Conservation (phyloP, 2,797 vertebrate genomes). For the Paratrypauchen microcephalus region DNA sequence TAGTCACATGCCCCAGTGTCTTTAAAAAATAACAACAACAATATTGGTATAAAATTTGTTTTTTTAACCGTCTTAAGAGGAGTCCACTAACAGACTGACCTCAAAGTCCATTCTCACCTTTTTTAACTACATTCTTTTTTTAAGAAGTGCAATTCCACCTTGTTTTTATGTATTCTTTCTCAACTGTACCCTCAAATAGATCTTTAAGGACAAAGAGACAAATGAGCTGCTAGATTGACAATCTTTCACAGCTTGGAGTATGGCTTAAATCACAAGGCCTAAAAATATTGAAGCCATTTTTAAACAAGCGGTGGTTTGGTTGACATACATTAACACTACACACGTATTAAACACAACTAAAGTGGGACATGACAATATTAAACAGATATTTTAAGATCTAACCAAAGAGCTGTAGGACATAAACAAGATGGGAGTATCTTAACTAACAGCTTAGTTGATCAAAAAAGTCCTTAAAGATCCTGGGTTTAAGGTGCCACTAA, state of each 20-base stretch:
- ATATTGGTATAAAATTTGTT: slow-evolving; percentile 22
- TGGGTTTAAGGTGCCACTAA: slow-evolving; percentile 60
- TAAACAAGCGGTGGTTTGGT: slow-evolving; percentile 18
- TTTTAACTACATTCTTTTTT: slow-evolving; percentile 38
- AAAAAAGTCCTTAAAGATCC: slow-evolving; percentile 70
- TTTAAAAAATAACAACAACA: slow-evolving; percentile 11
- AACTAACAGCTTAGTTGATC: slow-evolving; percentile 28
- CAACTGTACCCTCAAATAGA: slow-evolving; percentile 54
- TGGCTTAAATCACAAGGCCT: slow-evolving; percentile 7
- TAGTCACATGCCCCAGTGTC: slow-evolving; percentile 44
- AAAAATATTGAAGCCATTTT: slow-evolving; percentile 19
- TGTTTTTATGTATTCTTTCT: slow-evolving; percentile 57
- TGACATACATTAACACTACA: slow-evolving; percentile 29
- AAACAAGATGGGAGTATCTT: slow-evolving; percentile 21
- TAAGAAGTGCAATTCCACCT: slow-evolving; percentile 84
- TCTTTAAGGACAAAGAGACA: slow-evolving; percentile 78
- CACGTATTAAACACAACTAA: slow-evolving; percentile 29
- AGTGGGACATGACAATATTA: slow-evolving; percentile 17
- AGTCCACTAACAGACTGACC: slow-evolving; percentile 24
- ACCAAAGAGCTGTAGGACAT: slow-evolving; percentile 39
- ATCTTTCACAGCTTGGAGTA: slow-evolving; percentile 23
- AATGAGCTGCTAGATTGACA: slow-evolving; percentile 42
- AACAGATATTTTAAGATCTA: slow-evolving; percentile 49
- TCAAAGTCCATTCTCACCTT: slow-evolving; percentile 15
- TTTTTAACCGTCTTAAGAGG: slow-evolving; percentile 31